Evolutionary conservation across 2,113 vertebrate species (phyloP).

Genomic region (Rhea americana): DNA sequence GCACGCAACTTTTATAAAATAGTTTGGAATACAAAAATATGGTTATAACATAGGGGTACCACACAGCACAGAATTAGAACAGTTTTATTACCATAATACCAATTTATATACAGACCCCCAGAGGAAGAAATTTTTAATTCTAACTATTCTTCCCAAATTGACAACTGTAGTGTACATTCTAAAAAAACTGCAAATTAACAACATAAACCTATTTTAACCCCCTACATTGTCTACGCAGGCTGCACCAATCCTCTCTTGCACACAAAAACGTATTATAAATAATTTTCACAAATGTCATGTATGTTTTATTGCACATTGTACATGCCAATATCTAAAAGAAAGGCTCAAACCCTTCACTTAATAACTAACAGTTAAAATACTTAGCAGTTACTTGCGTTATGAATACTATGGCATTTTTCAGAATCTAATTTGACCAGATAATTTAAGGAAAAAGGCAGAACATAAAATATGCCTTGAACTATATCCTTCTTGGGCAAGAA

Average conservation of each 20-base stretch:
- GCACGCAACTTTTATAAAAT: conserved; percentile 67
- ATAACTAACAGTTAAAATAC: conserved; percentile 42
- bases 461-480: background rate
- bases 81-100: conserved; percentile 73
- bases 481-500: background rate
- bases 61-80: conserved; percentile 76
- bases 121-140: conserved; percentile 55
- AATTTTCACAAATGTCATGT: conserved; percentile 70
- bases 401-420: conserved; percentile 27
- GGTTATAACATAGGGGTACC: conserved; percentile 73
- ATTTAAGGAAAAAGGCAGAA: conserved; percentile 40
- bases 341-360: conserved; percentile 25
- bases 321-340: conserved; percentile 59
- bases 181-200: conserved; percentile 65
- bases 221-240: conserved; percentile 61
- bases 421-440: conserved; percentile 33
- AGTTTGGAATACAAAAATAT: conserved; percentile 76
- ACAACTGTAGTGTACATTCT: conserved; percentile 64
- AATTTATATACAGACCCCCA: conserved; percentile 75
- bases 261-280: conserved; percentile 79
- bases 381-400: conserved; percentile 8
- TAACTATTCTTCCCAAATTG: conserved; percentile 60
- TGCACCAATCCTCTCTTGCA: conserved; percentile 68
- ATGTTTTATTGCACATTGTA: conserved; percentile 78
- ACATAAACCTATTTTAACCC: conserved; percentile 51